These are phyloP conservation scores for Gnathonemus longibarbis DNA, from an alignment of 2,113 vertebrate species.

Conservation along the genomic window DNA sequence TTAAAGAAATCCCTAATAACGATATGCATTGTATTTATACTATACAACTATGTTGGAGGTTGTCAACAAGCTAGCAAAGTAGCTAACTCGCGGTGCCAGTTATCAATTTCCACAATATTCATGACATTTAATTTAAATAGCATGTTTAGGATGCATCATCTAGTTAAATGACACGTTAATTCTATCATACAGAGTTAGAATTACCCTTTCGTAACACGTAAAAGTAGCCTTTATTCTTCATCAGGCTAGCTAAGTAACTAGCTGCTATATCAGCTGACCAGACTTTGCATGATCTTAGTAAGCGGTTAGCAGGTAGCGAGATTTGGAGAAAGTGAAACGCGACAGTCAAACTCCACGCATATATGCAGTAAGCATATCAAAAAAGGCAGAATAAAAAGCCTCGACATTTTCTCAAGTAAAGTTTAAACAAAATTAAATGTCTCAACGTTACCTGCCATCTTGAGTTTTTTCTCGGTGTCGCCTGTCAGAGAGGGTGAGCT, in stretches of 20 bases:
- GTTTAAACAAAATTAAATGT: constrained; percentile 30
- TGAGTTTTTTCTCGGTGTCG: constrained; percentile 59
- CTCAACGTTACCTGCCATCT: constrained; percentile 69
- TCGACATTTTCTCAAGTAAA: not conserved
- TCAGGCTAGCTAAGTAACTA: constrained; percentile 26
- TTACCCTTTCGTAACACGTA: not conserved
- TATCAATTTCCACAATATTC: not conserved
- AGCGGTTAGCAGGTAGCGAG: not conserved
- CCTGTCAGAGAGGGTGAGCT: constrained; percentile 49
- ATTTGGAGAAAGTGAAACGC: not conserved
- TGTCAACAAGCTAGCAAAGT: not conserved
- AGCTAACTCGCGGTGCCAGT: constrained; percentile 3
- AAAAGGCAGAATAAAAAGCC: not conserved
- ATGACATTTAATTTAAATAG: not conserved
- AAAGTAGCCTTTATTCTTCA: not conserved
- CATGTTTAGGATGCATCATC: not conserved
- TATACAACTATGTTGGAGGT: not conserved
- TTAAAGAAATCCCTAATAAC: not conserved
- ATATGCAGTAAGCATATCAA: not conserved
- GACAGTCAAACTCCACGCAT: not conserved
- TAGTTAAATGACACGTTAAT: not conserved
- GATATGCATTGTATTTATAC: not conserved
- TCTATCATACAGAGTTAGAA: not conserved
- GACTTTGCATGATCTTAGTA: constrained; percentile 29
- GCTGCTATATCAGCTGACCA: constrained; percentile 34